Evolutionary conservation across 37 sponge, comb jelly and placozoan species (phyloP), one percentile per base, ranked within the genome.

Genomic region (Diacarnus erythraeanus): DNA sequence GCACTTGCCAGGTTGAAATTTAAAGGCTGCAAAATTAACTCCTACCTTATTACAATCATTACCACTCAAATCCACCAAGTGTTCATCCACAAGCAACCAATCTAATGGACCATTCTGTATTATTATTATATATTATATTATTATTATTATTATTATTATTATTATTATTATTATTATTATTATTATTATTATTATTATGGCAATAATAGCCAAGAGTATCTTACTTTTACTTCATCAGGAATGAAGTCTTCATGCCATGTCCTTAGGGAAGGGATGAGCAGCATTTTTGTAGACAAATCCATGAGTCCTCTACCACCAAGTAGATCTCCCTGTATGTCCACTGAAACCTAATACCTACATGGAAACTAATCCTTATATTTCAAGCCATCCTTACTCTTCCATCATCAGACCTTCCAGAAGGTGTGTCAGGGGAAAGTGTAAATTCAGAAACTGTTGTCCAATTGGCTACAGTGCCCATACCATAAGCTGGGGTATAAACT

Each of bases 81-180:
- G 69, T 25, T 72, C 81, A 58, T 92, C 93, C 22, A 88, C 82
- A 18, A 92, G 72, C 25, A 92, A 27, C 93, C 93, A 92, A 61
- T 88, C 86, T 42, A 38, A 21, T 21, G 89, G 79, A 38, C 89
- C 93, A 85, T 85, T 85, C 89, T 88, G 54, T 2, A 37, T 26
- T 29, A n/a, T n/a, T n/a, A n/a, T n/a, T n/a, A n/a, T n/a, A n/a
- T n/a, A n/a, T n/a, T n/a, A n/a, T n/a, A n/a, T n/a, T n/a, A n/a
- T n/a, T n/a, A n/a, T n/a, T n/a, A n/a, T n/a, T n/a, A n/a, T n/a
- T n/a, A n/a, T n/a, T n/a, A n/a, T n/a, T n/a, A n/a, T n/a, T n/a
- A n/a, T n/a, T n/a, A n/a, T n/a, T n/a, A n/a, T n/a, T n/a, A n/a
- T n/a, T n/a, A n/a, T n/a, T n/a, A n/a, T n/a, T 2, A 40, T 42